These are phyloP conservation scores for Festucalex cinctus DNA, from an alignment of 2,113 vertebrate genomes.

Conservation along the genomic window DNA sequence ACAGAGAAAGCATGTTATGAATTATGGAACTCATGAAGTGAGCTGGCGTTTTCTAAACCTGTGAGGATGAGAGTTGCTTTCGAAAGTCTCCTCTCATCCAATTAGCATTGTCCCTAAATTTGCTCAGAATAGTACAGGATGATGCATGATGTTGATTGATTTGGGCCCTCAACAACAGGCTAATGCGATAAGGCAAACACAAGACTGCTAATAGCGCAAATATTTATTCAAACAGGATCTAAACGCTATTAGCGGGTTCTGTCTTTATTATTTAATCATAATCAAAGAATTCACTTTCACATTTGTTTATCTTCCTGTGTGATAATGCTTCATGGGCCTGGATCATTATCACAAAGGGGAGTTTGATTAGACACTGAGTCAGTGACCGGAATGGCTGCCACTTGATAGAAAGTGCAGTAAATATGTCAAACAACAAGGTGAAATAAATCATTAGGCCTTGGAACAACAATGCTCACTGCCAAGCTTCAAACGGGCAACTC, in stretches of 20 bases:
- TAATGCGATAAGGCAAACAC: slow-evolving; percentile 54
- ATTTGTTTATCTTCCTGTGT: slow-evolving; percentile 29
- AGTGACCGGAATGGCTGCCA: slow-evolving; percentile 62
- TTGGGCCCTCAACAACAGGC: slow-evolving; percentile 43
- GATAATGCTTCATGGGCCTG: slow-evolving; percentile 11
- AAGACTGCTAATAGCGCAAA: slow-evolving; percentile 49
- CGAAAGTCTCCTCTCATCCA: slow-evolving; percentile 59
- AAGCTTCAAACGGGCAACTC: slow-evolving; percentile 77
- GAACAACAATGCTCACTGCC: slow-evolving; percentile 79
- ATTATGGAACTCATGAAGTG: slow-evolving; percentile 58
- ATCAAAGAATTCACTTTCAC: slow-evolving; percentile 48
- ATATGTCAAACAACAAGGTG: slow-evolving; percentile 82
- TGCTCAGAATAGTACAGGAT: slow-evolving; percentile 55
- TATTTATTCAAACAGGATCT: slow-evolving; percentile 52
- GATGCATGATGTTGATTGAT: slow-evolving; percentile 58
- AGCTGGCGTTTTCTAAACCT: slow-evolving; percentile 50
- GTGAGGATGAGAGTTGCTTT: slow-evolving; percentile 38
- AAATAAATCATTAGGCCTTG: slow-evolving; percentile 82
- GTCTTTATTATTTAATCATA: slow-evolving; percentile 63
- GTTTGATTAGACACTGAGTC: slow-evolving; percentile 68
- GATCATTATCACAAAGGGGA: slow-evolving; percentile 43
- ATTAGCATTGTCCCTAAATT: slow-evolving; percentile 62
- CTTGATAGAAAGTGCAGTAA: slow-evolving; percentile 77
- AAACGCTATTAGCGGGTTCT: slow-evolving; percentile 54
- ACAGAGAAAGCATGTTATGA: slow-evolving; percentile 63